Evolutionary conservation across 2,113 vertebrate genomes (phyloP).

Genomic region (Rattus norvegicus): GRCr8 NC_086029.1:58547501-58548000

Average conservation of each 20-base stretch:
- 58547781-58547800: not conserved
- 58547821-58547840: not conserved
- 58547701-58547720: not conserved
- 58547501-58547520: not conserved
- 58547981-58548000: not conserved
- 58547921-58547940: not conserved
- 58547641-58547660: not conserved
- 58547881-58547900: not conserved
- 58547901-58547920: constrained; percentile 1
- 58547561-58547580: not conserved
- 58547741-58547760: not conserved
- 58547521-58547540: not conserved
- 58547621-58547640: not conserved
- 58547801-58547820: not conserved
- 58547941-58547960: not conserved
- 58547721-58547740: not conserved
- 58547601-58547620: not conserved
- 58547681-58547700: not conserved
- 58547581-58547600: not conserved
- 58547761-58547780: not conserved
- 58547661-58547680: not conserved
- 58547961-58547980: not conserved
- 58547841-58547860: not conserved
- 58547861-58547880: not conserved
- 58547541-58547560: not conserved